A percentile compares a stretch with the other conserved stretches of the same genome.
Conservation (phyloP, 2,113 vertebrate species). For the Nibea albiflora region DNA sequence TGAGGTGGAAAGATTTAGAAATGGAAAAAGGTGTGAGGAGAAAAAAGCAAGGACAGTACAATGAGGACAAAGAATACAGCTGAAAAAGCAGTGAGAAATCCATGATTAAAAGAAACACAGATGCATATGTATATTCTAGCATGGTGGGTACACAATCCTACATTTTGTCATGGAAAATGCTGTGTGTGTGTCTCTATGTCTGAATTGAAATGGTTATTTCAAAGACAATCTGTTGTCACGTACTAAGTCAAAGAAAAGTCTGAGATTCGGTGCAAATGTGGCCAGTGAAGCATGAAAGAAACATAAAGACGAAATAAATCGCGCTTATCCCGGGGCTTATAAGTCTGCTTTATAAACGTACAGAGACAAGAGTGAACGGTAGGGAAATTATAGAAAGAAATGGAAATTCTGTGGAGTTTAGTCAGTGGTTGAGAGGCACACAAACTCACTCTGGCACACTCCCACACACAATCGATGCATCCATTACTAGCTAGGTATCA, state of each 20-base stretch:
- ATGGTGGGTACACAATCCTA: not conserved
- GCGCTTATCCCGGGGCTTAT: too few species aligned
- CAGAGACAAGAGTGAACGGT: too few species aligned
- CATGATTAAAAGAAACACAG: not conserved
- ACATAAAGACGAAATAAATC: too few species aligned
- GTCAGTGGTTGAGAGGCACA: not conserved
- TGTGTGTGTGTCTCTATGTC: not conserved
- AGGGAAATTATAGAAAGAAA: too few species aligned
- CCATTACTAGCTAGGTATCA: not conserved
- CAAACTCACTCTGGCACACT: too few species aligned
- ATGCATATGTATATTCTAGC: not conserved
- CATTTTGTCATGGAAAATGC: not conserved
- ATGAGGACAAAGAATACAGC: not conserved
- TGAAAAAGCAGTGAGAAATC: not conserved
- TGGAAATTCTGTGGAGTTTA: too few species aligned
- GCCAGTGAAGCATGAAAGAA: too few species aligned
- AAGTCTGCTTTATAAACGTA: not conserved
- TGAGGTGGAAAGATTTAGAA: slow-evolving; percentile 1
- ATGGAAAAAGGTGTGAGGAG: not conserved
- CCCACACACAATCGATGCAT: too few species aligned
- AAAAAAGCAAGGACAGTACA: not conserved
- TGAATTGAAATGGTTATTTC: not conserved
- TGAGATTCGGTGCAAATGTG: too few species aligned
- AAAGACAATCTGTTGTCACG: too few species aligned
- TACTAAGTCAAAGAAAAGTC: too few species aligned